Base-by-base conservation (phyloP, 2,888 invertebrate species). In the Panorpa germanica region DNA sequence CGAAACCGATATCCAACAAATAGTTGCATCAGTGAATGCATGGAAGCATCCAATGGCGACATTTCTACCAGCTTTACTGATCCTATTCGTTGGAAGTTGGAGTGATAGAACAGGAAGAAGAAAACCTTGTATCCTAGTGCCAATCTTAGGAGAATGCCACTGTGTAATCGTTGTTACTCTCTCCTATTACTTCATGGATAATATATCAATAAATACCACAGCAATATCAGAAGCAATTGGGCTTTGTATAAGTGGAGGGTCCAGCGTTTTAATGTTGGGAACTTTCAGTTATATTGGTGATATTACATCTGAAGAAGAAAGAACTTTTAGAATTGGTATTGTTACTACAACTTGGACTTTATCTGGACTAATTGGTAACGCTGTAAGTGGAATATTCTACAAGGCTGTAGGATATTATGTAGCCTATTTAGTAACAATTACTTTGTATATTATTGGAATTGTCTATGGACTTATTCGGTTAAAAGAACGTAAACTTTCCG, bases 301-400 rank as follows among this genome's bases (percentile, higher is more conserved):
- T 39, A 57, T 67, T 6, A 64, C 69, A 22, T 54, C 63, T 2
- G 33, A 61, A 13, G 64, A 68, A 39, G 57, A 63, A 37, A 54
- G 70, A 15, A 71, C 70, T 2, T 57, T 70, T 27, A 53, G 70
- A 41, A 56, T 70, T 25, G 71, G 70, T n/a, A n/a, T n/a, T 10
- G 57, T 68, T 8, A 61, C 59, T 29, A 51, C 63, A 4, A 58
- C 65, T 34, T 57, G 57, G 13, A 59, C 60, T 2, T 40, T 65
- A n/a, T n/a, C n/a, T n/a, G n/a, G n/a, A n/a, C n/a, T n/a, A n/a
- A n/a, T n/a, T n/a, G n/a, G n/a, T n/a, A n/a, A n/a, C n/a, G n/a
- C n/a, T n/a, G n/a, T n/a, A n/a, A n/a, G n/a, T n/a, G n/a, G n/a
- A n/a, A n/a, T n/a, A 41, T 43, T 45, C 4, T n/a, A n/a, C n/a